Base-by-base conservation (phyloP, 35 echinoderm and acorn worm genomes). In the Apostichopus californicus region DNA sequence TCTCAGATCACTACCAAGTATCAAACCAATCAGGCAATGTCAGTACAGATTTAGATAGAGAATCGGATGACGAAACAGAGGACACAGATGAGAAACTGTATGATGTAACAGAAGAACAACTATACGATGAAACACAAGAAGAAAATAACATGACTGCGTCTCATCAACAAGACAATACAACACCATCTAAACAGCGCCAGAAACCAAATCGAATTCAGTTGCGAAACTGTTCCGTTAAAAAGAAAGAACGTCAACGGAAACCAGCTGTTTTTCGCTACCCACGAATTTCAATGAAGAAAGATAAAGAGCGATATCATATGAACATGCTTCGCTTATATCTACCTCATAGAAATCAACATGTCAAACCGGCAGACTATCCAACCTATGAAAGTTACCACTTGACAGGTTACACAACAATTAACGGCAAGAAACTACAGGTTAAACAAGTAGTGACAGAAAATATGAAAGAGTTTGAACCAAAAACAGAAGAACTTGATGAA, bases 271-370 rank as follows among this genome's bases (percentile, higher is more conserved):
- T 90, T 78, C 25, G 88, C 12, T 78, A 24, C 11, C 73, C 53
- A 54, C 73, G 66, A 90, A 54, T 78, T 53, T n/a, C 17, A 54
- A 90, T 53, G 88, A 12, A 90, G 34, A 90, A 54, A 25, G 88
- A 90, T n/a, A 28, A 77, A 78, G 88, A 90, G 73, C 25, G 77
- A 56, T 78, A 90, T 17, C 77, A 90, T 70, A 21, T 77, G 65
- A 56, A 78, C 9, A 17, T 78, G 52, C 56, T 90, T 17, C 20
- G 52, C 20, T 21, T 90, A 70, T 77, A 54, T 70, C 88, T 90
- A 9, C 88, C 73, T 54, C 52, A 24, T 78, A 12, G 21, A 53
- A 78, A 21, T 77, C 8, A 12, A 24, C 6, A 90, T 6, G 10
- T 90, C 65, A 77, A 78, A 90, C 53, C 66, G 20, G 5, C 25